These are phyloP conservation scores for Fissipunctia ypsillon DNA, from an alignment of 2,888 invertebrate species.

Conservation along the genomic window DNA sequence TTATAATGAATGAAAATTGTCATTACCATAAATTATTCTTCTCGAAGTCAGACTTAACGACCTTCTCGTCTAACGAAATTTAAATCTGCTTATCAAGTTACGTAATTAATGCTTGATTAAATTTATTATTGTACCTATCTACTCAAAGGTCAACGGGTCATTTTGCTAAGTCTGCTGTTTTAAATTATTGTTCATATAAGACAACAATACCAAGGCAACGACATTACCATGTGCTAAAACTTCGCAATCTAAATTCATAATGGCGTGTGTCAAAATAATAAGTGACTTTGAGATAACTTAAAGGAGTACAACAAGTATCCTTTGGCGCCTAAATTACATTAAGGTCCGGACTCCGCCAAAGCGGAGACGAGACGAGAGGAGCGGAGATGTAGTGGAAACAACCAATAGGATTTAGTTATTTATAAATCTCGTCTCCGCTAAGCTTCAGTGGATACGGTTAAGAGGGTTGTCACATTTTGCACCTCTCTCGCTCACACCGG, in stretches of 20 bases:
- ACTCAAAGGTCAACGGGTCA: slow-evolving; percentile 18
- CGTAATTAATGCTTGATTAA: not conserved
- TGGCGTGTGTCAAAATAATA: not conserved
- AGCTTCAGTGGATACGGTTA: no score
- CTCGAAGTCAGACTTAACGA: slow-evolving; percentile 14
- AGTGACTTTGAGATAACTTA: not conserved
- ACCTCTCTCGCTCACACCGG: no score
- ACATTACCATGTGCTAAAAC: not conserved
- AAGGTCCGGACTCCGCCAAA: no score
- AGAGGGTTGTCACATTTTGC: no score
- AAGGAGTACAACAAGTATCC: not conserved
- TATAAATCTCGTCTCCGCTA: no score
- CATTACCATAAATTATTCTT: slow-evolving; percentile 19
- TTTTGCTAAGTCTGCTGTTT: not conserved
- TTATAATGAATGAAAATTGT: slow-evolving; percentile 29
- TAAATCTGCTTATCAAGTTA: slow-evolving; percentile 18
- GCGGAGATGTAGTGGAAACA: no score
- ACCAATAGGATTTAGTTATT: no score
- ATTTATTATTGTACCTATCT: not conserved
- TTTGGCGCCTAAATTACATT: no score
- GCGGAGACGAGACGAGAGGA: no score
- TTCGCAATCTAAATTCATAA: not conserved
- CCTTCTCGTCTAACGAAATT: slow-evolving; percentile 9
- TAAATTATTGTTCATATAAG: not conserved
- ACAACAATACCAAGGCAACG: not conserved